A percentile compares a stretch with the other conserved stretches of the same genome.
Evolutionary conservation across 2,888 invertebrate species (phyloP).

Genomic region (Ichneumoninae sp.): DNA sequence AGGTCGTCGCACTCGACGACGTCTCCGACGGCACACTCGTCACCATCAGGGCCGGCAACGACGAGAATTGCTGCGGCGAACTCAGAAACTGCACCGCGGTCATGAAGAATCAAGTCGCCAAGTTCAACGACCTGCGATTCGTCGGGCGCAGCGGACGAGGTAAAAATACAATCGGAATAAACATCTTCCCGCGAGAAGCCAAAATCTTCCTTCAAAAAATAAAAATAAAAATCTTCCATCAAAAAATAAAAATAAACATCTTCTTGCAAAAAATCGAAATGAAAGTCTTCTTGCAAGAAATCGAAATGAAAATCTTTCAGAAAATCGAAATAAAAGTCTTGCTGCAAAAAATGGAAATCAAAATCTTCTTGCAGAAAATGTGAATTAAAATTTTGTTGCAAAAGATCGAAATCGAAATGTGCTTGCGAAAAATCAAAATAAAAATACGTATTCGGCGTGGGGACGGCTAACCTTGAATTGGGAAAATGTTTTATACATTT

Average conservation of each 20-base stretch:
- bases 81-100: conserved; percentile 96
- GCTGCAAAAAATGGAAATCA: too few relatives aligned
- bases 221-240: neutral
- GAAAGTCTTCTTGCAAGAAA: neutral
- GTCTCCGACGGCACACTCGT: conserved; percentile 97
- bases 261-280: too few relatives aligned
- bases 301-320: neutral
- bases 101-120: conserved; percentile 99
- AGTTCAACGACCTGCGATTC: conserved; percentile 99
- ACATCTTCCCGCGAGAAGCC: too few relatives aligned
- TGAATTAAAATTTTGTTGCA: too few relatives aligned
- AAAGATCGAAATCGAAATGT: too few relatives aligned
- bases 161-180: conserved; percentile 78
- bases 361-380: too few relatives aligned
- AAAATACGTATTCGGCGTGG: too few relatives aligned
- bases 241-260: too few relatives aligned
- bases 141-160: conserved; percentile 99
- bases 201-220: neutral
- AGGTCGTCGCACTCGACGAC: conserved; percentile 97
- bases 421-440: neutral
- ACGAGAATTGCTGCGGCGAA: conserved; percentile 98
- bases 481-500: too few relatives aligned
- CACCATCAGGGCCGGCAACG: conserved; percentile 97
- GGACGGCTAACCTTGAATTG: too few relatives aligned
- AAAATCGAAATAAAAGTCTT: too few relatives aligned